Conservation (phyloP, 2,797 vertebrate species). For the Eutrigla gurnardus region DNA sequence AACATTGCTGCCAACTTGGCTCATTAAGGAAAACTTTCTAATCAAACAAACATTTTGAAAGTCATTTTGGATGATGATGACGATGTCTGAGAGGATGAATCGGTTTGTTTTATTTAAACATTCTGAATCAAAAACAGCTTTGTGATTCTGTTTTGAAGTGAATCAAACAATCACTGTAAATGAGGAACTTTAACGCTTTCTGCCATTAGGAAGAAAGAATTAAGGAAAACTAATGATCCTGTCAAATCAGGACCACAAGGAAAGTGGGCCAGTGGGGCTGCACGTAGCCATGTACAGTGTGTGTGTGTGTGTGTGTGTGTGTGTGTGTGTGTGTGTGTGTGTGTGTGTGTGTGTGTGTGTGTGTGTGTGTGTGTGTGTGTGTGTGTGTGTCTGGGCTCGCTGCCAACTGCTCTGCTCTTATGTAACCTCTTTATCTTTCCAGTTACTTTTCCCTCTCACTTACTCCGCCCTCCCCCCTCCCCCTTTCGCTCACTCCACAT, state of each 20-base stretch:
- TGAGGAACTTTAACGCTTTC: background rate
- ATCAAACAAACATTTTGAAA: no score
- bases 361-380: slow-evolving; percentile 4
- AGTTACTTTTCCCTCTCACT: no score
- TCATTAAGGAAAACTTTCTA: no score
- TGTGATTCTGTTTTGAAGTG: no score
- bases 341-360: slow-evolving; percentile 16
- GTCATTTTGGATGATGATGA: no score
- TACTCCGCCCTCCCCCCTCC: background rate
- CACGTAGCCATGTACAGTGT: no score
- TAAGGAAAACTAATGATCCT: background rate
- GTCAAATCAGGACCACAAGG: background rate
- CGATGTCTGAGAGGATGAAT: no score
- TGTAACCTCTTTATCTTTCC: slow-evolving; percentile 41
- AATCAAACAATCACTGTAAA: background rate
- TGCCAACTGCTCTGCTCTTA: slow-evolving; percentile 32
- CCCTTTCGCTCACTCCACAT: no score
- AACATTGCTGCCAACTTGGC: no score
- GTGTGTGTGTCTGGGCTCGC: background rate
- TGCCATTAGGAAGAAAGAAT: background rate
- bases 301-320: no score
- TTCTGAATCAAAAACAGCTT: no score
- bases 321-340: slow-evolving; percentile 14
- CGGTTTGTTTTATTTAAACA: no score
- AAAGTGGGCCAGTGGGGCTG: background rate